Evolutionary conservation across 2,888 invertebrate species (phyloP), one percentile per base, ranked within the genome.

Genomic region (Ectropis crepuscularia): DNA sequence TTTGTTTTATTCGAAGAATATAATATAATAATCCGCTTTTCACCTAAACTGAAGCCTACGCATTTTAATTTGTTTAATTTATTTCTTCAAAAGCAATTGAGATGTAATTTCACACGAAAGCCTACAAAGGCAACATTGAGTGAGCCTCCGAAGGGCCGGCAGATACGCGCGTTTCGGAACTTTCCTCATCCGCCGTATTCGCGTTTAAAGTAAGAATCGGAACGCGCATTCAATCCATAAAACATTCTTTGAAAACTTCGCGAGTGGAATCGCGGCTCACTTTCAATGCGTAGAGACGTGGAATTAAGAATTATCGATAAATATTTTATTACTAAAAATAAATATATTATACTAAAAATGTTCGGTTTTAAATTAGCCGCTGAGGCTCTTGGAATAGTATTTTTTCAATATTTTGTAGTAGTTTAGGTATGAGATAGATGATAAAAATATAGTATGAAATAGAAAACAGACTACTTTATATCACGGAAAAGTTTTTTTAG

Each of bases 181-280:
- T 75, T 71, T 74, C 66, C 67, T 71, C 72, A 70, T 75, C 62
- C 38, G 69, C 73, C 59, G 61, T 72, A 71, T 63, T 68, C 47
- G 66, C 53, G 55, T 66, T 64, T 75, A 73, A 72, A 75, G 68
- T 64, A 69, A 67, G 65, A 63, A 59, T 54, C 55, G 63, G 59
- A 5, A 10, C 55, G 53, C 54, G 42, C 38, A 11, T 60, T 60
- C 58, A 57, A 67, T 72, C 59, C 72, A 71, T 71, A 69, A 67
- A 71, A 69, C 66, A 69, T 69, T 71, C 68, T 67, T 71, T 47
- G 61, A 37, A 67, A 67, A 68, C 68, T 70, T 72, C 42, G 42
- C 58, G 61, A 68, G 55, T 57, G 65, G 65, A 51, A 57, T 61
- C 50, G 60, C 51, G 38, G 65, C 61, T 57, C 55, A 54, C 59